phyloP scores from a whole-genome alignment of 2,888 invertebrate genomes.

The Ormyrus pomaceus region DNA sequence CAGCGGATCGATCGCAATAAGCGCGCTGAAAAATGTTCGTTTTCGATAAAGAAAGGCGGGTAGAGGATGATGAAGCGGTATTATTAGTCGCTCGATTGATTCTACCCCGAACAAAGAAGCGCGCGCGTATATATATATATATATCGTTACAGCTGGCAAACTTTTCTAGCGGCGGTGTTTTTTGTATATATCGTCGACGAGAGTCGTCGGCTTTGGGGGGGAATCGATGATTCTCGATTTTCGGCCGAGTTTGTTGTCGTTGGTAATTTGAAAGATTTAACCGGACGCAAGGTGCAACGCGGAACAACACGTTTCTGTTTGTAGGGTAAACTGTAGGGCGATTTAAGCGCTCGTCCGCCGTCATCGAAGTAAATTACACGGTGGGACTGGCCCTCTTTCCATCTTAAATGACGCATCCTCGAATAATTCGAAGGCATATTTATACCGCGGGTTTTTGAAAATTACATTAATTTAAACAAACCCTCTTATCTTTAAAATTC shows the following conservation, averaged over 20 bases:
- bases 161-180: not conserved
- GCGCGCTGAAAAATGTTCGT: constrained; percentile 26
- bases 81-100: constrained; percentile 42
- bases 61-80: constrained; percentile 45
- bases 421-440: no score
- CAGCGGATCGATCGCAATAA: constrained; percentile 31
- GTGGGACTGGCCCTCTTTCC: not conserved
- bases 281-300: not conserved
- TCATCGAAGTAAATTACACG: not conserved
- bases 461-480: no score
- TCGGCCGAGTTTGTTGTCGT: constrained; percentile 8
- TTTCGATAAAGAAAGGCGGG: constrained; percentile 19
- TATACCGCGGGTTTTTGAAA: no score
- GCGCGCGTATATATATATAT: not conserved
- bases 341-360: constrained; percentile 1
- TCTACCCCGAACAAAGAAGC: constrained; percentile 28
- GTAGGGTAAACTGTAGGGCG: constrained; percentile 6
- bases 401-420: no score
- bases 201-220: not conserved
- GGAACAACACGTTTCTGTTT: constrained; percentile 16
- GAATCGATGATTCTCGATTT: constrained; percentile 32
- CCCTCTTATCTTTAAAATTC: no score
- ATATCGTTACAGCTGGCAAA: constrained; percentile 27
- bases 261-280: constrained; percentile 10
- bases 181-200: not conserved